Evolutionary conservation across 2,113 vertebrate species (phyloP).

Genomic region (Spilogale gracilis): DNA sequence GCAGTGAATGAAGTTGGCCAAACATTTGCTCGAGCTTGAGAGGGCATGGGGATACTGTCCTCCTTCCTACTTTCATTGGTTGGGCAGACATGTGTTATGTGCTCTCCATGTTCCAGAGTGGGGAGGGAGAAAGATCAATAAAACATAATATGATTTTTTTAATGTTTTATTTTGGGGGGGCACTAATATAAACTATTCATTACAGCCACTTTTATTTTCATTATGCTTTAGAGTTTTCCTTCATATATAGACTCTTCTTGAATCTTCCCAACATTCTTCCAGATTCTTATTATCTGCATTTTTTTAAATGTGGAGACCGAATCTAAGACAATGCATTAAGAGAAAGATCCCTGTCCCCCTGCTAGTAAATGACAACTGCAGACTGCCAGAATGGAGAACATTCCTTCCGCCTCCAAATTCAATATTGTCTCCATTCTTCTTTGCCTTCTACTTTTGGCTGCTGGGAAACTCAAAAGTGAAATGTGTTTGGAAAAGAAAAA

Average conservation of each 20-base stretch:
- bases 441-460: not conserved
- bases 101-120: not conserved
- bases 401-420: not conserved
- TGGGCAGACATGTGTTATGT: not conserved
- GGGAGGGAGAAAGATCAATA: not conserved
- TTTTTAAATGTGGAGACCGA: conserved; percentile 9
- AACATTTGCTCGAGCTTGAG: not conserved
- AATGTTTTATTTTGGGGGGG: not conserved
- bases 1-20: not conserved
- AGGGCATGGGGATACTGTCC: not conserved
- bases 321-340: not conserved
- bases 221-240: not conserved
- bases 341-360: not conserved
- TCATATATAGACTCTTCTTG: not conserved
- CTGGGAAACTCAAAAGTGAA: conserved; percentile 4
- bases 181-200: not conserved
- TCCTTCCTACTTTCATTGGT: not conserved
- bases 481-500: not conserved
- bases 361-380: not conserved
- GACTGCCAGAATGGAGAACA: not conserved
- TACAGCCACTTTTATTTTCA: not conserved
- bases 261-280: not conserved
- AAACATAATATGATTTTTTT: not conserved
- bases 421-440: not conserved
- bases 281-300: not conserved